A percentile compares a stretch with the other conserved stretches of the same genome.
Conservation (phyloP, 2,797 vertebrate species). For the Agapornis canus region DNA sequence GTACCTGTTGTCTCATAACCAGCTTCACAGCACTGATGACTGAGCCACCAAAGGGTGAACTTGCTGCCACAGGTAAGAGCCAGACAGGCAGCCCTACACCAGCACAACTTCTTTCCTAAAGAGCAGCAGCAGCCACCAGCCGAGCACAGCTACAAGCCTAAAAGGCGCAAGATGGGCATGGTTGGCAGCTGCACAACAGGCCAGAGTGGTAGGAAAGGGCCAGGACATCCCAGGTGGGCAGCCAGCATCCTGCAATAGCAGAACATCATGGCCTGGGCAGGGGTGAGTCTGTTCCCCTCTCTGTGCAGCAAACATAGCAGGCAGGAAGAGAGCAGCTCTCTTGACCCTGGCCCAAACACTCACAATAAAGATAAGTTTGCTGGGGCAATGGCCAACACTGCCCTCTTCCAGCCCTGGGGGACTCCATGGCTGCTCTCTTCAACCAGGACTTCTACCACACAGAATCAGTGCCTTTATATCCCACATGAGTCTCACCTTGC, state of each 20-base stretch:
- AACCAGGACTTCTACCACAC: fast-evolving
- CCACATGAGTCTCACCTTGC: neutral
- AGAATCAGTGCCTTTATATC: neutral
- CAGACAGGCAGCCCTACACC: neutral
- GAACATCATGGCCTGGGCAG: neutral
- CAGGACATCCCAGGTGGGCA: neutral
- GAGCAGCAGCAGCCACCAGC: neutral
- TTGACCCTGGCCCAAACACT: neutral
- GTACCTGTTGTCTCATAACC: neutral
- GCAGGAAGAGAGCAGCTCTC: neutral
- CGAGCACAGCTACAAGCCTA: neutral
- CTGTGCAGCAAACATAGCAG: fast-evolving
- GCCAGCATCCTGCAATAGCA: neutral
- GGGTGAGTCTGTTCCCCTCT: neutral
- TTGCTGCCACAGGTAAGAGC: fast-evolving
- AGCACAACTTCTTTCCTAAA: fast-evolving
- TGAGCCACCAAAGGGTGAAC: neutral
- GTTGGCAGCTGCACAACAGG: neutral
- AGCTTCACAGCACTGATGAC: neutral
- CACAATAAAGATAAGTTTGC: fast-evolving
- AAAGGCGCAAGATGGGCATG: fast-evolving
- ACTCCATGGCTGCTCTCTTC: neutral
- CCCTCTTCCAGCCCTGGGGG: neutral
- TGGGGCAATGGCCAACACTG: neutral
- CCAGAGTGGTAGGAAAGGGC: neutral